Evolutionary conservation across 2,113 vertebrate genomes (phyloP).

Genomic region (Dascyllus trimaculatus): DNA sequence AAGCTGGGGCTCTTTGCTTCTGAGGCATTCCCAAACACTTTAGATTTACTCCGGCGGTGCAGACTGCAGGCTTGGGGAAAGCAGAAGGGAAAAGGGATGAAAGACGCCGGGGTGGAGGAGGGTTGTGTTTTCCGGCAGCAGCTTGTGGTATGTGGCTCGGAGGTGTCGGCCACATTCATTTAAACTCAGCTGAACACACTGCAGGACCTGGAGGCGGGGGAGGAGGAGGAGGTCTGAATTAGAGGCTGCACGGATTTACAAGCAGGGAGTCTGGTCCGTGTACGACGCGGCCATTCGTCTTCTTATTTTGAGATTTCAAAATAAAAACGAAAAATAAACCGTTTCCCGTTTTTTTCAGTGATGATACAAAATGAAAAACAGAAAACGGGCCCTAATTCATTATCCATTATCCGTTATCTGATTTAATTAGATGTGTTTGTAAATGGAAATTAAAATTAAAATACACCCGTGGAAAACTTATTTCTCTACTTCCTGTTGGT

Average conservation of each 20-base stretch:
- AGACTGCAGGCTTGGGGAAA: constrained; percentile 5
- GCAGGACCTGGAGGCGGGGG: constrained; percentile 11
- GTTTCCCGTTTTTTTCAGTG: no score
- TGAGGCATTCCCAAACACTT: not conserved
- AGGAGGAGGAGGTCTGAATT: constrained; percentile 33
- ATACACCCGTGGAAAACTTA: no score
- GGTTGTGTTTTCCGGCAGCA: constrained; percentile 51
- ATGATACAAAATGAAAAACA: no score
- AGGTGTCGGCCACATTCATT: constrained; percentile 71
- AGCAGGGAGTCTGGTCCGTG: no score
- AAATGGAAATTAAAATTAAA: no score
- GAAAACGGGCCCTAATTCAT: no score
- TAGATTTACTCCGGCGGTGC: not conserved
- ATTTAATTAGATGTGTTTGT: no score
- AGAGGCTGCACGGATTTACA: constrained; percentile 49
- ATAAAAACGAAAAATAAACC: no score
- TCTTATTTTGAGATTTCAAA: no score
- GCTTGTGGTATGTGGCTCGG: constrained; percentile 79
- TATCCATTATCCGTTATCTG: no score
- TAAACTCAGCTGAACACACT: constrained; percentile 42
- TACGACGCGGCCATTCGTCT: no score
- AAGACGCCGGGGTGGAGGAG: constrained; percentile 30
- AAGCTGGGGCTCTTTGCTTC: not conserved
- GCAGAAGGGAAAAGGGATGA: constrained; percentile 20
- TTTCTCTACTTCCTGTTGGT: no score